Base-by-base conservation (phyloP, 2,888 invertebrate genomes). In the Protula sp. region DNA sequence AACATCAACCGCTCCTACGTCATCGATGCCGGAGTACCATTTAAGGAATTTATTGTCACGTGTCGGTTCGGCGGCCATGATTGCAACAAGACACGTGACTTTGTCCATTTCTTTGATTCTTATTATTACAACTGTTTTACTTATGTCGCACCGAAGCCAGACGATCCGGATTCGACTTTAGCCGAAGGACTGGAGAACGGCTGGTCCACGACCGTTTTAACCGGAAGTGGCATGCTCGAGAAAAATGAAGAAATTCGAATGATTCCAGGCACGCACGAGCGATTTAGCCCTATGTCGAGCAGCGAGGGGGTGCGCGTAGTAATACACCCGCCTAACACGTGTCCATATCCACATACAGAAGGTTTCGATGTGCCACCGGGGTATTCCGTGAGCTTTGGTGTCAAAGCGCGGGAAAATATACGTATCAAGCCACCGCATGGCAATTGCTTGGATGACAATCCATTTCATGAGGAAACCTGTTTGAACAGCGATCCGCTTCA, bases 121-220 rank as follows among this genome's bases (percentile, higher is more conserved):
- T 66, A 66, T 51, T 66, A 66, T 52, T 66, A 66, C 59, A 66
- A 66, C 47, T 66, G 66, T 27, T 66, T 63, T 54, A 66, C 66
- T 19, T 66, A 67, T 45, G 54, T 53, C 26, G 60, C 65, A 3
- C 65, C 66, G 27, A 19, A 48, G 24, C 51, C 54, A 5, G 54
- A 55, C 0, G 38, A 58, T 19, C 56, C 47, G 1, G 60, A 63
- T 14, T 51, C 57, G 19, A 60, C 47, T n/a, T 55, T 66, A 29
- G 65, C 66, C 2, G 66, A 66, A 29, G 66, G 66, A 3, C 47
- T 66, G 9, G 66, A 66, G 51, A 66, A 66, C 54, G 66, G 66
- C 4, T 66, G 66, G 66, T 59, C 62, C 5, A 60, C 65, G 1
- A 59, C 57, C 2, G 66, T 66, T 22, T 61, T 66, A n/a, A 60